A percentile compares a stretch with the other conserved stretches of the same genome.
phyloP scores from a whole-genome alignment of 2,797 vertebrate genomes.

The Anguilla megastoma region DNA sequence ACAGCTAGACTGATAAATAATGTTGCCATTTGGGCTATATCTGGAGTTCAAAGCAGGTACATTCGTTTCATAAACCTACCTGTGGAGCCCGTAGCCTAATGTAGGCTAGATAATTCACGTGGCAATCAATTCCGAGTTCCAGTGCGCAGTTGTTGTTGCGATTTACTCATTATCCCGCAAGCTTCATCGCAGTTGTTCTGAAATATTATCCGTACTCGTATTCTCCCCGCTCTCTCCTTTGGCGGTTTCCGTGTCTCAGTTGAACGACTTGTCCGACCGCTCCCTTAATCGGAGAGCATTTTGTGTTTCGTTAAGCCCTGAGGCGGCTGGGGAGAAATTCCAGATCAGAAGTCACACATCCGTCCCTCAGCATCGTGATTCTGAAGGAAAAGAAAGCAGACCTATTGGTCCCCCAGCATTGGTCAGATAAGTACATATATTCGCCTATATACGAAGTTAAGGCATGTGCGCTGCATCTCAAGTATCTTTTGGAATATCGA shows the following conservation, averaged over 20 bases:
- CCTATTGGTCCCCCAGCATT: neutral
- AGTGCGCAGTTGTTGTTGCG: neutral
- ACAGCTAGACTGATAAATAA: neutral
- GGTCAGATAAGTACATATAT: neutral
- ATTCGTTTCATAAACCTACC: neutral
- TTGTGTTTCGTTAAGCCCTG: neutral
- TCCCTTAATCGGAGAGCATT: neutral
- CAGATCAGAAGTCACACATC: neutral
- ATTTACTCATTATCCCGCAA: neutral
- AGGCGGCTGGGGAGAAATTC: neutral
- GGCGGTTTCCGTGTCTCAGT: neutral
- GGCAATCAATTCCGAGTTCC: neutral
- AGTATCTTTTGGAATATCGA: neutral
- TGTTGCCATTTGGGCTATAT: neutral
- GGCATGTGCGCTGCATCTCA: neutral
- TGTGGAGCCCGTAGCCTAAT: neutral
- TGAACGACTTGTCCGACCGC: slow-evolving; percentile 16
- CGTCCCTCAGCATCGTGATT: neutral
- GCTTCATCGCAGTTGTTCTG: neutral
- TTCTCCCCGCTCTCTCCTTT: neutral
- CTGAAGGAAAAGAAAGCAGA: neutral
- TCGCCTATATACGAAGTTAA: neutral
- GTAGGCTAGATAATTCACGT: neutral
- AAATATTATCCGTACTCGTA: neutral
- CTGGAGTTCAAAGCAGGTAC: neutral